These are phyloP conservation scores for Leptinotarsa lineolata DNA, from an alignment of 1,140 invertebrate genomes.

Conservation along the genomic window DNA sequence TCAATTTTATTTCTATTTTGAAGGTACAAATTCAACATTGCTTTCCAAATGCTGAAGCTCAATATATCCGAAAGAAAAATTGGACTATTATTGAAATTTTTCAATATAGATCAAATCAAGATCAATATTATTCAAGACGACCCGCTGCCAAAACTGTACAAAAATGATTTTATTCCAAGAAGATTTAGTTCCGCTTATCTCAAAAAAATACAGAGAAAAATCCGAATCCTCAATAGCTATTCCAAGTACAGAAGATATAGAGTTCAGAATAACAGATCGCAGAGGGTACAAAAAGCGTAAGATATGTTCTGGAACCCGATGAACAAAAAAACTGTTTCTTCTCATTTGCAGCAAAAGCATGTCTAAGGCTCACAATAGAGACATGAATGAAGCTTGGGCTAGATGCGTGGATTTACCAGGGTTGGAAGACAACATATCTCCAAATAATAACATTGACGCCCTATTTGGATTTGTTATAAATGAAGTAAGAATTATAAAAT, in stretches of 20 bases:
- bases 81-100: slow-evolving; percentile 68
- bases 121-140: slow-evolving; percentile 38
- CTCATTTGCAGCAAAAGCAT: slow-evolving; percentile 35
- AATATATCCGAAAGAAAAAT: slow-evolving; percentile 79
- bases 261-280: slow-evolving; percentile 25
- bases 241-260: slow-evolving; percentile 34
- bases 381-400: slow-evolving; percentile 69
- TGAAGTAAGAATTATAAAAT: slow-evolving; percentile 58
- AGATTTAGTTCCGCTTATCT: slow-evolving; percentile 27
- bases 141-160: slow-evolving; percentile 31
- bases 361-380: slow-evolving; percentile 28
- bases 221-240: slow-evolving; percentile 32
- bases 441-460: slow-evolving; percentile 73
- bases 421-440: slow-evolving; percentile 83
- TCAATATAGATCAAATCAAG: slow-evolving; percentile 57
- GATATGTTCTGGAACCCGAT: slow-evolving; percentile 17
- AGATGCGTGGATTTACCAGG: slow-evolving; percentile 76
- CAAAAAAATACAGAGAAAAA: slow-evolving; percentile 32
- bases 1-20: slow-evolving; percentile 1
- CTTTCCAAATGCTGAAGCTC: slow-evolving; percentile 72
- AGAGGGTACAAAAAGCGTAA: slow-evolving; percentile 37
- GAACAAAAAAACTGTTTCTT: slow-evolving; percentile 11
- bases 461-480: slow-evolving; percentile 75
- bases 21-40: slow-evolving; percentile 80
- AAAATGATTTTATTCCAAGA: slow-evolving; percentile 30